Conservation (phyloP, 2,797 vertebrate species). For the Sebastes hubbsi region DNA sequence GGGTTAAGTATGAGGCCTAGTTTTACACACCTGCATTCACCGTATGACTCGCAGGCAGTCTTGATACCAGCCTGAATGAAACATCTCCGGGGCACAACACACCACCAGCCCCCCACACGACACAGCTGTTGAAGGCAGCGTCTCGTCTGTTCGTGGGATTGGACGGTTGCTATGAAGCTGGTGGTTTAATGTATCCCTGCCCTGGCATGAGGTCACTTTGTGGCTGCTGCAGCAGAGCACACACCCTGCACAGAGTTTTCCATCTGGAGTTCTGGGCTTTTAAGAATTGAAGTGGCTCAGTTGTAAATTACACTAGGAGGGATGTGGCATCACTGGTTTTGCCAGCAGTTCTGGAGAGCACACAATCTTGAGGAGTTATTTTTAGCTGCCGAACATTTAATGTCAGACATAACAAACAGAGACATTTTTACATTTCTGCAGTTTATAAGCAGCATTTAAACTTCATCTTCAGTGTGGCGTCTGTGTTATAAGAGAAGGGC, state of each 20-base stretch:
- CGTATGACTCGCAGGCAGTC: background rate
- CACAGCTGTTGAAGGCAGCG: slow-evolving; percentile 11
- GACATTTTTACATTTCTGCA: slow-evolving; percentile 3
- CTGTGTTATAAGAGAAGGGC: slow-evolving; percentile 13
- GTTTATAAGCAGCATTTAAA: slow-evolving; percentile 33
- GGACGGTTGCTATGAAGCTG: slow-evolving; percentile 43
- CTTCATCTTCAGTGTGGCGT: slow-evolving; percentile 1
- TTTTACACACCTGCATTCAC: slow-evolving; percentile 38
- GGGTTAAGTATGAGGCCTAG: background rate
- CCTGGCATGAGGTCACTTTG: slow-evolving; percentile 63
- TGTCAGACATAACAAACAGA: slow-evolving; percentile 49
- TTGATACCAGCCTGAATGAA: background rate
- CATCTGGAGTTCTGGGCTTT: slow-evolving; percentile 52
- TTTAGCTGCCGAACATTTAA: slow-evolving; percentile 21
- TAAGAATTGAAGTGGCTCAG: slow-evolving; percentile 13
- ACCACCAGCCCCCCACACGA: background rate
- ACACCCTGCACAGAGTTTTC: slow-evolving; percentile 61
- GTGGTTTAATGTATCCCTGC: slow-evolving; percentile 41
- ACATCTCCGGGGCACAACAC: background rate
- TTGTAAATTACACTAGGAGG: slow-evolving; percentile 31
- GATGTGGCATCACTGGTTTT: slow-evolving; percentile 26
- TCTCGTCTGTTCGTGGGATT: slow-evolving; percentile 10
- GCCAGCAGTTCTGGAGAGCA: slow-evolving; percentile 17
- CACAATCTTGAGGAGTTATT: slow-evolving; percentile 35
- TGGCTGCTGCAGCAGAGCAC: slow-evolving; percentile 50